Evolutionary conservation across 2,797 vertebrate species (phyloP).

Genomic region (Melanotaenia maccullochi): DNA sequence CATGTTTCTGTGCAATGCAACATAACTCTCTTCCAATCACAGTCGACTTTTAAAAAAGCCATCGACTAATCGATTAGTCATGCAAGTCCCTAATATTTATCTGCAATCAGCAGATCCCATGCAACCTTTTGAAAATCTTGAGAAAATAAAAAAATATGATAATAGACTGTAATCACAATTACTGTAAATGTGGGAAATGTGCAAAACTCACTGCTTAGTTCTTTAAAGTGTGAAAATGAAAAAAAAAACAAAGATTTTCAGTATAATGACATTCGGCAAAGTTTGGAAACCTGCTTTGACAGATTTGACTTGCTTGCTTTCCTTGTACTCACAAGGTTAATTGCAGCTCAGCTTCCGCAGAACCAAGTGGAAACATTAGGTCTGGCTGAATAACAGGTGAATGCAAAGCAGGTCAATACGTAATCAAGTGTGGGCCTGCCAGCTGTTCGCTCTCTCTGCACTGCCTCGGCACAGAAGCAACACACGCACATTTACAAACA

Average conservation of each 20-base stretch:
- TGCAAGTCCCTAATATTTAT: neutral
- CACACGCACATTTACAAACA: constrained; percentile 25
- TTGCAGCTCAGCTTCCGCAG: constrained; percentile 67
- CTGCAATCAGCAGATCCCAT: constrained; percentile 48
- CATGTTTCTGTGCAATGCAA: no score
- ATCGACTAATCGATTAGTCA: no score
- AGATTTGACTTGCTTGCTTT: constrained; percentile 56
- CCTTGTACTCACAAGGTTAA: constrained; percentile 67
- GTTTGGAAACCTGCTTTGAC: constrained; percentile 55
- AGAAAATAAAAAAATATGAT: constrained; percentile 7
- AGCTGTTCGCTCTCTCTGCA: constrained; percentile 71
- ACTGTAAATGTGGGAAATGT: constrained; percentile 8
- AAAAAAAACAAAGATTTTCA: constrained; percentile 24
- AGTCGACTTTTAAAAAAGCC: no score
- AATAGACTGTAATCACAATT: constrained; percentile 11
- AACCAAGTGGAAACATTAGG: constrained; percentile 75
- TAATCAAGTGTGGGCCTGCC: constrained; percentile 76
- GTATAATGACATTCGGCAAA: constrained; percentile 55
- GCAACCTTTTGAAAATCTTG: constrained; percentile 12
- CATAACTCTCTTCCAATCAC: no score
- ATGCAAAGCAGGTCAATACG: constrained; percentile 79
- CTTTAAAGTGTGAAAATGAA: constrained; percentile 14
- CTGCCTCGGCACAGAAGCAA: constrained; percentile 42
- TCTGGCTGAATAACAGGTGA: constrained; percentile 79
- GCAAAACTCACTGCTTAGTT: constrained; percentile 6